Evolutionary conservation across 2,113 vertebrate genomes (phyloP).

Genomic region (Electrona antarctica): DNA sequence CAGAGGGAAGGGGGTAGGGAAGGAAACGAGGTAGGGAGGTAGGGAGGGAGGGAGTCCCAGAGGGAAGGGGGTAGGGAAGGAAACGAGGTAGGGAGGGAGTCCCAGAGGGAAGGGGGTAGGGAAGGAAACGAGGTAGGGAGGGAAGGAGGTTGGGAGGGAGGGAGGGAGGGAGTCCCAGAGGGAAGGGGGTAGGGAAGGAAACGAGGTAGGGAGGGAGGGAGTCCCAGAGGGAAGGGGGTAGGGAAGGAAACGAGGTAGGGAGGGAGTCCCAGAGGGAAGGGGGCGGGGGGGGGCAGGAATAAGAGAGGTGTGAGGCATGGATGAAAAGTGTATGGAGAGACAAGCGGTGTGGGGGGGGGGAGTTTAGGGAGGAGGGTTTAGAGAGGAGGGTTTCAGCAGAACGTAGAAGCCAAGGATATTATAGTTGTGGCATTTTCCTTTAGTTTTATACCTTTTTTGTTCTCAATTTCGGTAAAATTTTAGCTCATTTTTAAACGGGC

Average conservation of each 20-base stretch:
- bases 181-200: constrained; percentile 14
- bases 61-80: neutral
- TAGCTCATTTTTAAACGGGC: too few species aligned
- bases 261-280: neutral
- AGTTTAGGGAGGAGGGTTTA: constrained; percentile 70
- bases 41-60: neutral
- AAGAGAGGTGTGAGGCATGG: neutral
- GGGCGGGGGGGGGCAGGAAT: constrained; percentile 4
- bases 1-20: neutral
- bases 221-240: neutral
- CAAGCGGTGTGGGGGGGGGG: neutral
- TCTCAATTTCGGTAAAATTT: too few species aligned
- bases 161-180: neutral
- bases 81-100: constrained; percentile 37
- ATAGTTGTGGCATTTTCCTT: too few species aligned
- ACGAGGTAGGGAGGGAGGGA: constrained; percentile 60
- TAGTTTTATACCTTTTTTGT: too few species aligned
- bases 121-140: constrained; percentile 35
- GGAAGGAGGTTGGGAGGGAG: too few species aligned
- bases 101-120: neutral
- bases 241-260: constrained; percentile 31
- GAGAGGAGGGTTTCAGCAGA: neutral
- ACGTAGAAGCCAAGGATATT: too few species aligned
- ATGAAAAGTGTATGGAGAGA: neutral
- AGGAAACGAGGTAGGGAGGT: constrained; percentile 45